Conservation (phyloP, 2,797 vertebrate species). For the Rhynchonycteris naso region DNA sequence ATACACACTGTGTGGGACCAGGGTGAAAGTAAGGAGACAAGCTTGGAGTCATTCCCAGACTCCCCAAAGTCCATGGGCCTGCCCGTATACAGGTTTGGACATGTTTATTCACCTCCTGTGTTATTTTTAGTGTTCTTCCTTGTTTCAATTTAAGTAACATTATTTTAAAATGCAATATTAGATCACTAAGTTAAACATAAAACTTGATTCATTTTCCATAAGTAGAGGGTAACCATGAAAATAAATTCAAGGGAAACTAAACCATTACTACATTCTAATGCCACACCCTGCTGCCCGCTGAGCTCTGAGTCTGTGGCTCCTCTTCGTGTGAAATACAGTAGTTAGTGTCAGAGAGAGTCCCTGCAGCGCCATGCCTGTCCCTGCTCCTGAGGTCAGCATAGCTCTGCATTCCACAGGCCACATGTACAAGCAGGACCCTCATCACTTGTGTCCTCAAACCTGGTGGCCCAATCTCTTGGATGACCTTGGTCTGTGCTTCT, state of each 20-base stretch:
- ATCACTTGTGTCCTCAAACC: neutral
- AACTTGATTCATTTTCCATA: conserved; percentile 6
- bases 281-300: neutral
- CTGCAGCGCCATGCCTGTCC: neutral
- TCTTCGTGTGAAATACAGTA: neutral
- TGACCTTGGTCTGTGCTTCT: neutral
- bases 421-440: neutral
- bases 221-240: conserved; percentile 15
- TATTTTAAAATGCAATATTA: neutral
- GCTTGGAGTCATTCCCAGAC: neutral
- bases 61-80: no score
- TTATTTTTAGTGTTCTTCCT: neutral
- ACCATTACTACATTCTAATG: neutral
- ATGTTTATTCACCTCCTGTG: neutral
- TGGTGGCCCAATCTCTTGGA: neutral
- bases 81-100: neutral
- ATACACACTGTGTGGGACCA: rapidly evolving
- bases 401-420: no score
- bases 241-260: neutral
- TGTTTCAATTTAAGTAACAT: conserved; percentile 40
- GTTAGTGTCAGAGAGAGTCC: neutral
- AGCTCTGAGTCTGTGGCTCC: neutral
- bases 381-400: neutral
- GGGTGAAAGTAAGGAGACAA: no score
- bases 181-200: conserved; percentile 50